Evolutionary conservation across 2,797 vertebrate genomes (phyloP).

Genomic region (Buceros bicornis): DNA sequence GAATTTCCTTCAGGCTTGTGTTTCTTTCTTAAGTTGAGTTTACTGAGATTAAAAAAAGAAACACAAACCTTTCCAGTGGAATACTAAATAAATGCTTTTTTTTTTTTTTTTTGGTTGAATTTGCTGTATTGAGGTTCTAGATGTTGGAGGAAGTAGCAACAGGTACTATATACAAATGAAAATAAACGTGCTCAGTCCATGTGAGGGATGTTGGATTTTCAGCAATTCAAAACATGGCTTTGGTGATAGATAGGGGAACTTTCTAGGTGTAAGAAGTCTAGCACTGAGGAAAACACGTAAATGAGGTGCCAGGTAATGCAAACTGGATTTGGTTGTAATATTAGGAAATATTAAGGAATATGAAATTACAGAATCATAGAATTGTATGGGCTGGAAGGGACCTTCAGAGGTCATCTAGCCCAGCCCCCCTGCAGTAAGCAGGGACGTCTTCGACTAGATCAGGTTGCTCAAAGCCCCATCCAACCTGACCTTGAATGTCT

Average conservation of each 20-base stretch:
- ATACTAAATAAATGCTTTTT: conserved; percentile 6
- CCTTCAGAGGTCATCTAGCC: background rate
- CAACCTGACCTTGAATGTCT: background rate
- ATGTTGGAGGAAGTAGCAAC: background rate
- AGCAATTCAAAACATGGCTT: background rate
- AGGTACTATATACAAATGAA: background rate
- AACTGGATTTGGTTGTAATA: background rate
- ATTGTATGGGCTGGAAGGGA: background rate
- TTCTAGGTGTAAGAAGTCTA: background rate
- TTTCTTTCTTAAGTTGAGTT: conserved; percentile 30
- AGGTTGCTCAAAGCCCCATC: background rate
- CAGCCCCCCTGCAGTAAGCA: background rate
- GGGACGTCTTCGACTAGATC: background rate
- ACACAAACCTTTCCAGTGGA: background rate
- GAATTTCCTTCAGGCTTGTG: conserved; percentile 29
- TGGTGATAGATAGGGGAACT: background rate
- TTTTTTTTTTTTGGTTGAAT: background rate
- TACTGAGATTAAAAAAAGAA: background rate
- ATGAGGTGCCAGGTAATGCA: background rate
- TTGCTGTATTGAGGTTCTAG: background rate
- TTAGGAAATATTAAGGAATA: background rate
- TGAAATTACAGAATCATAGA: background rate
- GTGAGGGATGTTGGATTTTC: background rate
- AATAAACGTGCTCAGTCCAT: background rate
- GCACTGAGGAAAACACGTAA: background rate